Evolutionary conservation across 2,113 vertebrate species (phyloP), one percentile per base, ranked within the genome.

Genomic region (Macquaria australasica): DNA sequence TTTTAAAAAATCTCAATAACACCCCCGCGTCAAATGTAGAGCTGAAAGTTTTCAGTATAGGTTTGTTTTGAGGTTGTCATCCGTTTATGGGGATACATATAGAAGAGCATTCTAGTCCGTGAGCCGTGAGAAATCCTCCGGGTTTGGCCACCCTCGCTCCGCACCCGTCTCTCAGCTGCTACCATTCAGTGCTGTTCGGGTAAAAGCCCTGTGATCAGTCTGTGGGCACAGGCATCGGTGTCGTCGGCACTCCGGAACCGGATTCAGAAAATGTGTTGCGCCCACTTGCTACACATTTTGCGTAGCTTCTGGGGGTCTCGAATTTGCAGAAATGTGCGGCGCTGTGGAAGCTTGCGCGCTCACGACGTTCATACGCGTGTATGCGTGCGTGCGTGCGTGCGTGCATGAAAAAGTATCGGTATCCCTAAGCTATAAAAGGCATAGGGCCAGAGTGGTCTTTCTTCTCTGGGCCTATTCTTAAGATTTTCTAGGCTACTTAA

Each of bases 191-290:
- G 94, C 91, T 85, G 91, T 84, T 89, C 86, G 90, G 89, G 88
- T 88, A 91, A 89, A 86, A 93, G 87, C 87, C 88, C 90, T 87
- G 88, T 89, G 92, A 92, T 92, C 92, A 64, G 79, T 90, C 92
- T 87, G 90, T 92, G 90, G 84, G 90, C 90, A 84, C 86, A 53
- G 71, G 91, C 90, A 88, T 91, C 88, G 89, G 91, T 80, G 93
- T 90, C 94, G 93, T 89, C 92, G 91, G 91, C 91, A 94, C 93
- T 92, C 85, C 87, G 84, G 86, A 94, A 91, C 80, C 89, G 90
- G 90, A 95, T 95, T 93, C 95, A 92, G 92, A 86, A 91, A 94
- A 72, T 55, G 91, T 34, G 89, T 90, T 95, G 94, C 94, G 95
- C 81, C 69, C 84, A 68, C 59, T 91, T 79, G 86, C 79, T 95